A percentile compares a stretch with the other conserved stretches of the same genome.
Conservation (phyloP, 2,113 vertebrate species). For the Pyxicephalus adspersus region DNA sequence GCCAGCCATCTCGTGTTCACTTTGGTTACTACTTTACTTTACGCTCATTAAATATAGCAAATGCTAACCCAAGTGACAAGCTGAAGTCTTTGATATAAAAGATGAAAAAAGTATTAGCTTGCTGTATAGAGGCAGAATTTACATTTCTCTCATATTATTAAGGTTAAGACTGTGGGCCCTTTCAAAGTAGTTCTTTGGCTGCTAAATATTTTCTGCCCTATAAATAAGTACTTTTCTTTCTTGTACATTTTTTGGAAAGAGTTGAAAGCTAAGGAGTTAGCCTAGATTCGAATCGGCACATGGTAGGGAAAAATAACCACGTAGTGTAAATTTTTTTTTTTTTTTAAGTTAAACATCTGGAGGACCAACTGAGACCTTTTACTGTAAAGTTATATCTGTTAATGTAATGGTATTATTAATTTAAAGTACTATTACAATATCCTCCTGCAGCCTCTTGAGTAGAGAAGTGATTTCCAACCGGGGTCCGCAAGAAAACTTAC, state of each 20-base stretch:
- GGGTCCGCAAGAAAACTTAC: no score
- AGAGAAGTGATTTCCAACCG: no score
- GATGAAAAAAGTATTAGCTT: constrained; percentile 30
- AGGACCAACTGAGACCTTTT: no score
- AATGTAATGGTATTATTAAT: no score
- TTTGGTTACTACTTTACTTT: constrained; percentile 1
- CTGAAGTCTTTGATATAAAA: constrained; percentile 14
- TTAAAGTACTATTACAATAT: no score
- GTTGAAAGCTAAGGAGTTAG: constrained; percentile 33
- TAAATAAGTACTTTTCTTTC: constrained; percentile 7
- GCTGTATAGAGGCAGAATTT: neutral
- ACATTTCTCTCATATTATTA: constrained; percentile 14
- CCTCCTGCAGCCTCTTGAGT: no score
- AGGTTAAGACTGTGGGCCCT: constrained; percentile 10
- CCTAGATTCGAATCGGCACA: constrained; percentile 4
- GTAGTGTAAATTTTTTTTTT: neutral
- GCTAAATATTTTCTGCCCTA: constrained; percentile 18
- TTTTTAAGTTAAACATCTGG: neutral
- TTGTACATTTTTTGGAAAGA: constrained; percentile 30
- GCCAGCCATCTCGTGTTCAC: neutral
- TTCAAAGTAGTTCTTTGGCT: constrained; percentile 31
- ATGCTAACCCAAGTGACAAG: neutral
- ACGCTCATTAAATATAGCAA: constrained; percentile 18
- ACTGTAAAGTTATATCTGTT: no score
- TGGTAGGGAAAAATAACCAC: neutral